Conservation (phyloP, 2,888 invertebrate genomes). For the Ormyrus pomaceus region DNA sequence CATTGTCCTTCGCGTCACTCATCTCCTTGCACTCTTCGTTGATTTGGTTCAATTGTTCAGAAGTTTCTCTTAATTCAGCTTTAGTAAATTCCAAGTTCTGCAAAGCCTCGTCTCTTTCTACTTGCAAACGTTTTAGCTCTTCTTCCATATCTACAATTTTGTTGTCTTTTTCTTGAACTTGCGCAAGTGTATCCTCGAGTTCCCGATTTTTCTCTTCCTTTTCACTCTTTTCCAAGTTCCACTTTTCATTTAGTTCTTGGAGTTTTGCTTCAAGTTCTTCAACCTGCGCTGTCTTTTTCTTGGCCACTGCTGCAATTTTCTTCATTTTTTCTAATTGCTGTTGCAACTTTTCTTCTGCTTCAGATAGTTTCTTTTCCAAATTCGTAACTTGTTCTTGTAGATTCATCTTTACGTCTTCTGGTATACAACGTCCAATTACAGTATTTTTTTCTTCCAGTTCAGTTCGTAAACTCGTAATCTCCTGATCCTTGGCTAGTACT, state of each 20-base stretch:
- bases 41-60: conserved; percentile 47
- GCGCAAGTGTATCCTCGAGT: conserved; percentile 63
- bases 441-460: conserved; percentile 74
- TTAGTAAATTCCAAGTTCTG: conserved; percentile 18
- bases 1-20: conserved; percentile 70
- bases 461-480: conserved; percentile 69
- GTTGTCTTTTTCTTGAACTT: conserved; percentile 64
- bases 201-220: conserved; percentile 66
- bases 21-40: conserved; percentile 64
- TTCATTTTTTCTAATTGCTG: conserved; percentile 87
- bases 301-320: conserved; percentile 85
- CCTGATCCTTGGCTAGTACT: conserved; percentile 74
- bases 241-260: conserved; percentile 64
- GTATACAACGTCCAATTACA: conserved; percentile 66
- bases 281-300: conserved; percentile 83
- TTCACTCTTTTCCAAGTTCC: conserved; percentile 66
- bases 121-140: conserved; percentile 56
- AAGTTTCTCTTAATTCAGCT: conserved; percentile 56
- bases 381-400: conserved; percentile 73
- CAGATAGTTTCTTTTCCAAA: conserved; percentile 71
- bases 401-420: conserved; percentile 69
- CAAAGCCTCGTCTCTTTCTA: conserved; percentile 54
- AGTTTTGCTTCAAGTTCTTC: conserved; percentile 80
- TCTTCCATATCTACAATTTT: conserved; percentile 65
- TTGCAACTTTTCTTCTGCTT: conserved; percentile 81